Evolutionary conservation across 2,888 invertebrate genomes (phyloP), one percentile per base, ranked within the genome.

Genomic region (Drosophila leonis): DNA sequence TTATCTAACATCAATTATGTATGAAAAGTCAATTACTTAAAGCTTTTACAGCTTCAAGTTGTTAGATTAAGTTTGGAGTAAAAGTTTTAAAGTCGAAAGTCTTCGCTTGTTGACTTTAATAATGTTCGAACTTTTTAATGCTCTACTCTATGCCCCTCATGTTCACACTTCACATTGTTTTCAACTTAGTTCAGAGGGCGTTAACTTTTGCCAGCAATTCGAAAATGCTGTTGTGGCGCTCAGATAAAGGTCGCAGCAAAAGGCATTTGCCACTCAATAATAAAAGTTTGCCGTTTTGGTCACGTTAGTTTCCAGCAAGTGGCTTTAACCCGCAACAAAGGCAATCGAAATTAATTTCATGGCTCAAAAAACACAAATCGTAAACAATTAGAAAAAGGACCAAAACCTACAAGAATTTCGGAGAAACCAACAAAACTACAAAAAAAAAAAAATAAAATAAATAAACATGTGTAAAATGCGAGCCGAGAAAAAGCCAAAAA

Each of bases 311-410:
- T 6, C 24, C 33, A 56, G 44, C n/a, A 48, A 48, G 66, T 60
- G 65, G 65, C 71, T 60, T 70, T 59, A 75, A 69, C 27, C 48
- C 48, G 33, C 68, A 44, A 59, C 62, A 72, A 76, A 74, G 80
- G 80, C 81, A 76, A 75, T 71, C 15, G 74, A 89, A 89, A 90
- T 89, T 90, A 89, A 89, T 89, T 89, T 89, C 88, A 89, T 88
- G 88, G 78, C 80, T 83, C 83, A 69, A 73, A 77, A 83, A 83
- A 81, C 78, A 74, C 80, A 89, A 90, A 89, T 90, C 81, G 82
- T 80, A 88, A 86, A 88, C 82, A 88, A 83, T 89, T 63, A 68
- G 48, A 60, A 65, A 62, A 61, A 42, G 52, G 37, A 27, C 24
- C 27, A n/a, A 39, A 13, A 27, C 52, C 55, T 41, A 29, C 57